Evolutionary conservation across 1,140 invertebrate genomes (phyloP).

Genomic region (Meloidogyne chitwoodi): DNA sequence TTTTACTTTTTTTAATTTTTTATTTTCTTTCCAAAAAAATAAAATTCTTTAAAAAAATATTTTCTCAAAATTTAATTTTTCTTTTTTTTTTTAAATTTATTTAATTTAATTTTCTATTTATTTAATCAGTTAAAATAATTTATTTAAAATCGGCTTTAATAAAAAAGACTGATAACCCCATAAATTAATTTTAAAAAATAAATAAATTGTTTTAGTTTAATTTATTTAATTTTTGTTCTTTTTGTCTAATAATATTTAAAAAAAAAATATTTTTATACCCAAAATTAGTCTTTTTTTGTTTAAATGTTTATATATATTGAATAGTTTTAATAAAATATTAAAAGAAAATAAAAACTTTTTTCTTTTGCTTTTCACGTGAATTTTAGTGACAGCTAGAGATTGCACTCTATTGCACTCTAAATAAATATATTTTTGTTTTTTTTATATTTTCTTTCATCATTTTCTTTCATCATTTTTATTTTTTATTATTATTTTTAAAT

Average conservation of each 20-base stretch:
- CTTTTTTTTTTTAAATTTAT: neutral
- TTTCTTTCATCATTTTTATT: neutral
- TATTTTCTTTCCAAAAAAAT: no score
- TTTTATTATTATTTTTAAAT: neutral
- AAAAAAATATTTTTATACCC: no score
- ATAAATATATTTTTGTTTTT: neutral
- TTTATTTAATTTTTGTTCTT: no score
- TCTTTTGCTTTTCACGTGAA: neutral
- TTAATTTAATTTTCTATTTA: neutral
- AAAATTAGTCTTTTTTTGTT: no score
- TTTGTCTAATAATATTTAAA: no score
- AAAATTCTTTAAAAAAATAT: no score
- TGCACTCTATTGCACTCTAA: neutral
- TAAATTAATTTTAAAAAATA: neutral
- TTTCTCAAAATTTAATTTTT: no score
- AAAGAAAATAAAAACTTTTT: neutral
- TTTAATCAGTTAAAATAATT: neutral
- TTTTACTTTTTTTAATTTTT: no score
- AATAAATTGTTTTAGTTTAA: no score
- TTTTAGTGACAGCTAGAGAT: neutral
- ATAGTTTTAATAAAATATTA: no score
- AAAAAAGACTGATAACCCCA: neutral
- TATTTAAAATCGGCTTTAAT: neutral
- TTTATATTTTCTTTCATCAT: constrained; percentile 1
- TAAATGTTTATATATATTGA: no score